Percentiles rank a stretch among this genome's conserved stretches.
Evolutionary conservation across 2,888 invertebrate genomes (phyloP).

Genomic region (Protodeltote pygarga): DNA sequence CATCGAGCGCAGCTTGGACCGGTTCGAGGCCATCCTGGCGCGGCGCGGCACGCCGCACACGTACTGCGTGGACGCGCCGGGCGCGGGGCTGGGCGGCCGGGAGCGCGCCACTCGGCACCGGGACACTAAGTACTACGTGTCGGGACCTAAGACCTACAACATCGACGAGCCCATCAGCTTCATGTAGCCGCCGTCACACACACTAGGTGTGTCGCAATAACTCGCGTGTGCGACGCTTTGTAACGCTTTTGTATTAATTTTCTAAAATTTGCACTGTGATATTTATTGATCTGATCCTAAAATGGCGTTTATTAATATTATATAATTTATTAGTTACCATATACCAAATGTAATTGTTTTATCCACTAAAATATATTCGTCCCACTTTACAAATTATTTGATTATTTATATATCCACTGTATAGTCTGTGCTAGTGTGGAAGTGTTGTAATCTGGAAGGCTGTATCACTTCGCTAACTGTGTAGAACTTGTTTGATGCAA

Average conservation of each 20-base stretch:
- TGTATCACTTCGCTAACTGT: constrained; percentile 17
- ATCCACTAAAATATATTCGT: constrained; percentile 17
- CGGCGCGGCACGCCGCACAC: constrained; percentile 55
- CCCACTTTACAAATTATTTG: constrained; percentile 1
- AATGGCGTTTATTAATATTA: constrained; percentile 23
- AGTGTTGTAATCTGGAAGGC: constrained; percentile 24
- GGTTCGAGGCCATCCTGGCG: constrained; percentile 73
- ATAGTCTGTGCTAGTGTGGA: constrained; percentile 11
- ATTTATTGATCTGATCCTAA: constrained; percentile 39
- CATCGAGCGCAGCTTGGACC: constrained; percentile 82
- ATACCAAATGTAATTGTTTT: constrained; percentile 12
- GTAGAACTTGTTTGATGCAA: constrained; percentile 42
- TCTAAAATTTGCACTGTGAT: constrained; percentile 43
- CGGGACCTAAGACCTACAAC: constrained; percentile 85
- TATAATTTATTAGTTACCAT: constrained; percentile 12
- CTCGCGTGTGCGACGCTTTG: neutral
- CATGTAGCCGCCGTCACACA: constrained; percentile 31
- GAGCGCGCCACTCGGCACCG: constrained; percentile 29
- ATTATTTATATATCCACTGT: constrained; percentile 5
- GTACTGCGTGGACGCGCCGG: constrained; percentile 56
- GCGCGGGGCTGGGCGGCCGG: constrained; percentile 26
- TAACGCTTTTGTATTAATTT: constrained; percentile 26
- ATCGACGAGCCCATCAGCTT: constrained; percentile 85
- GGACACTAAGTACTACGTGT: constrained; percentile 64
- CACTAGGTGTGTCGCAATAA: neutral